Base-by-base conservation (phyloP, 2,888 invertebrate genomes). In the Caenorhabditis sp. region DNA sequence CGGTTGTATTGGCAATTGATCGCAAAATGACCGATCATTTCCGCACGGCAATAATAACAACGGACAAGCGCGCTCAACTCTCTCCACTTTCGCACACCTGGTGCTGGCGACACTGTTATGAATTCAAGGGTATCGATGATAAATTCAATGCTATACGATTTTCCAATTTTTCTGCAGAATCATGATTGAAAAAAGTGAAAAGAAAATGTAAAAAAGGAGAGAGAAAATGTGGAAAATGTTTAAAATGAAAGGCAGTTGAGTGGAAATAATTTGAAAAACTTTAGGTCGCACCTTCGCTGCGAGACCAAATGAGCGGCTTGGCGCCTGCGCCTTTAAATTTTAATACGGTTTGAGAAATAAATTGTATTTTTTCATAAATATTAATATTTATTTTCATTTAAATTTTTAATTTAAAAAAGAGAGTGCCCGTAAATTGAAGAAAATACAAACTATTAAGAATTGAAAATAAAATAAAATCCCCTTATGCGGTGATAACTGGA, bases 1-100 rank as follows among this genome's bases (percentile, higher is more conserved):
- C 56, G 56, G 28, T 55, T 6, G 26, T 11, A 37, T 15, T 18
- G 62, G 53, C 47, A 51, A 22, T 47, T 64, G 72, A 72, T 72
- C 64, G 64, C 35, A 64, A 44, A 64, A 56, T 58, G 72, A 72
- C 64, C 72, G 72, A 72, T 72, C 72, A 72, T 58, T 56, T 72
- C 56, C 56, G 50, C 32, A 5, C 26, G 55, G 55, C n/a, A 40
- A 40, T 40, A 5, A 13, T 32, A 6, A 9, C 4, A 32, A 32
- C 9, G 32, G 32, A 4, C 5, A 4, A 4, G 32, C 4, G 32
- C 9, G 32, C 9, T 32, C 32, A 32, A 32, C 32, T 9, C n/a
- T n/a, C n/a, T n/a, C n/a, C n/a, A n/a, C n/a, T n/a, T n/a, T n/a
- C n/a, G n/a, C 32, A 32, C 32, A 32, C 5, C 32, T 9, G 32